Conservation (phyloP, 2,113 vertebrate genomes). For the Podarcis raffonei region DNA sequence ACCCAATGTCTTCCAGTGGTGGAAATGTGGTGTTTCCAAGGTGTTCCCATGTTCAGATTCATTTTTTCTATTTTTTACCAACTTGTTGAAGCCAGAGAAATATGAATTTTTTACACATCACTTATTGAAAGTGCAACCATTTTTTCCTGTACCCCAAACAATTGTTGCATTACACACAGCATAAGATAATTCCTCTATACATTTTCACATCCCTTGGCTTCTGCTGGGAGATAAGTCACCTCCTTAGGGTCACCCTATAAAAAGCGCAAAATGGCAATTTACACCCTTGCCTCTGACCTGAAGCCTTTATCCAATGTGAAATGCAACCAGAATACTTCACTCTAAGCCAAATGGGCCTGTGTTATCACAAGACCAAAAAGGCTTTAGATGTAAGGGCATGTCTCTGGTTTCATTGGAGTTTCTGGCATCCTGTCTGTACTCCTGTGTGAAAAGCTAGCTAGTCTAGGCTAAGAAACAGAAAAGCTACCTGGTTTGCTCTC, state of each 20-base stretch:
- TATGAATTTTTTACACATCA: background rate
- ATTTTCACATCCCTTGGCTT: background rate
- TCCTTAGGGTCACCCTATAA: background rate
- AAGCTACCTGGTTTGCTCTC: background rate
- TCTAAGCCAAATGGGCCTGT: background rate
- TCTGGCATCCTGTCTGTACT: background rate
- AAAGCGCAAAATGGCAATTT: background rate
- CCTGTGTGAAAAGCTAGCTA: background rate
- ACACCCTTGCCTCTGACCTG: background rate
- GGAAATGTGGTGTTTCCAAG: background rate
- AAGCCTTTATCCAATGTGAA: background rate
- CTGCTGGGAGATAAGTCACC: background rate
- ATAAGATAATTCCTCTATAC: background rate
- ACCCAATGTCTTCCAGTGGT: background rate
- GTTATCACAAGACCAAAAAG: background rate
- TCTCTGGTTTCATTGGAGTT: background rate
- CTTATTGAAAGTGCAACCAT: background rate
- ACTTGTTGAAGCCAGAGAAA: background rate
- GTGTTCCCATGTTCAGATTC: background rate
- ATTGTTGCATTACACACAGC: background rate
- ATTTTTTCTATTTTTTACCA: background rate
- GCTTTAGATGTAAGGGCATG: no score
- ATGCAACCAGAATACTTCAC: background rate
- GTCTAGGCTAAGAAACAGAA: background rate
- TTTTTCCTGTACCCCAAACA: background rate